These are phyloP conservation scores for Drepanosiphum platanoidis DNA, from an alignment of 2,888 invertebrate species.

Conservation along the genomic window DNA sequence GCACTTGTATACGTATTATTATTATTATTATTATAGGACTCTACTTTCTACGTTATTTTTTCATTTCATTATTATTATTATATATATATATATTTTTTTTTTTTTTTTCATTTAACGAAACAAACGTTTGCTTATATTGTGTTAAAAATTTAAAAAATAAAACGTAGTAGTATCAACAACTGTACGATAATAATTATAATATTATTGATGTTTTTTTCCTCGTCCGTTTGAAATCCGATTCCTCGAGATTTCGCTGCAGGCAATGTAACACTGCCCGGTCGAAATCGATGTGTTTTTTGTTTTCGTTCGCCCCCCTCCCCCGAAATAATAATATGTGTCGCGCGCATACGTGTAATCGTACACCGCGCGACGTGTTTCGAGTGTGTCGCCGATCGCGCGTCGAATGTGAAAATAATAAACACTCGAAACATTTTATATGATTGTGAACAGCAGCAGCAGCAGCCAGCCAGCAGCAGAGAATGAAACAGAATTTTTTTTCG, in stretches of 20 bases:
- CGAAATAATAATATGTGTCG: slow-evolving; percentile 13
- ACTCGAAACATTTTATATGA: background rate
- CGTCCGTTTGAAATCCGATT: slow-evolving; percentile 37
- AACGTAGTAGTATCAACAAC: slow-evolving; percentile 45
- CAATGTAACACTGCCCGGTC: slow-evolving; percentile 23
- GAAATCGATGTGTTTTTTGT: slow-evolving; percentile 13
- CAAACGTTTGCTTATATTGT: slow-evolving; percentile 51
- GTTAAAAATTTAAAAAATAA: slow-evolving; percentile 49
- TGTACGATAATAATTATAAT: no score
- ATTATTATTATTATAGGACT: slow-evolving; percentile 42
- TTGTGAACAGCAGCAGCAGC: no score
- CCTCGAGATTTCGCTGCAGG: no score
- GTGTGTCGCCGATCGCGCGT: slow-evolving; percentile 25
- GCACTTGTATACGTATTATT: slow-evolving; percentile 18
- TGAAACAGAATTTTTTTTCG: slow-evolving; percentile 9
- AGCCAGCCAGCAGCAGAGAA: no score
- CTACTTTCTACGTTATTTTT: slow-evolving; percentile 38
- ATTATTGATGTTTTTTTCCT: slow-evolving; percentile 3
- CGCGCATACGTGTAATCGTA: slow-evolving; percentile 38
- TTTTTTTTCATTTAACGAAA: slow-evolving; percentile 16
- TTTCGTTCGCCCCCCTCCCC: background rate
- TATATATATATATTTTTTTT: slow-evolving; percentile 39
- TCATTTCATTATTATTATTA: slow-evolving; percentile 37
- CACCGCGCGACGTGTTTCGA: slow-evolving; percentile 33
- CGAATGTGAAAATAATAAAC: background rate